Evolutionary conservation across 2,888 invertebrate species (phyloP).

Genomic region (Ochropacha duplaris): DNA sequence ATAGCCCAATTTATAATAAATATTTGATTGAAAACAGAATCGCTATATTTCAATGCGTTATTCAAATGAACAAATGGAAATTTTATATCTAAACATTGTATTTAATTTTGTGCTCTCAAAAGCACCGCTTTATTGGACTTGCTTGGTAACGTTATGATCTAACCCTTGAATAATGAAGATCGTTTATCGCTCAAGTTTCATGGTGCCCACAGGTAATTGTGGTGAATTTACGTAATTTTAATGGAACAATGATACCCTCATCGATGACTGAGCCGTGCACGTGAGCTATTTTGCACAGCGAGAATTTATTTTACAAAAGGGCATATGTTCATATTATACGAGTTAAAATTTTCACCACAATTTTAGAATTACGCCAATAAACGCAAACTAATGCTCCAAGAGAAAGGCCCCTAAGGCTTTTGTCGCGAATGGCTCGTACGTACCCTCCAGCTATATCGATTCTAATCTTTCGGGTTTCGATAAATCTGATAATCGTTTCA

Average conservation of each 20-base stretch:
- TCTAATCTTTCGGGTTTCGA: conserved; percentile 52
- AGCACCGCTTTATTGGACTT: not conserved
- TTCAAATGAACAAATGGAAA: not conserved
- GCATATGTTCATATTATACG: not conserved
- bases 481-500: conserved; percentile 54
- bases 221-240: conserved; percentile 47
- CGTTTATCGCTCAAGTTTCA: conserved; percentile 37
- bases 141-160: conserved; percentile 19
- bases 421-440: conserved; percentile 54
- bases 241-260: conserved; percentile 52
- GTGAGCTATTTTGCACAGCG: conserved; percentile 38
- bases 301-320: conserved; percentile 9
- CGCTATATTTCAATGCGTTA: not conserved
- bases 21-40: not conserved
- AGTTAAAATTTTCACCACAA: not conserved
- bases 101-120: not conserved
- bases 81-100: no score
- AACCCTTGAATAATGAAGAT: conserved; percentile 35
- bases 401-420: conserved; percentile 45
- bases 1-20: not conserved
- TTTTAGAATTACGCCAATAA: conserved; percentile 31
- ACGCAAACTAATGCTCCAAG: conserved; percentile 37
- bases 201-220: conserved; percentile 37
- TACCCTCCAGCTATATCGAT: conserved; percentile 58
- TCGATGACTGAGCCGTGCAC: conserved; percentile 38